Evolutionary conservation across 2,113 vertebrate species (phyloP).

Genomic region (Ariopsis seemanni): DNA sequence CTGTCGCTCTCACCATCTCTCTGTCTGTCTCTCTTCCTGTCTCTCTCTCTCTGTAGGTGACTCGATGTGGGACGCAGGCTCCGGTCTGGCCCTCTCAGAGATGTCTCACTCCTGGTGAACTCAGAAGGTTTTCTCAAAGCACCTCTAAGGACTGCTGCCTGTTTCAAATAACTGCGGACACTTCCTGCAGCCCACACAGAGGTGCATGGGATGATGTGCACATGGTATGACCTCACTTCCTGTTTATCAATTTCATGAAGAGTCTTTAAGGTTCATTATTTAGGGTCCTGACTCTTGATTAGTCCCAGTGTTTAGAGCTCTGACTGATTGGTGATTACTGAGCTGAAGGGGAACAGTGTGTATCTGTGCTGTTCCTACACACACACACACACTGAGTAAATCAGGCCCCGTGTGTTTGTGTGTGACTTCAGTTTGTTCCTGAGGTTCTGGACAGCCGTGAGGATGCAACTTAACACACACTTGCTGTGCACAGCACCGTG

Average conservation of each 20-base stretch:
- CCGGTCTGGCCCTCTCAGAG: slow-evolving; percentile 77
- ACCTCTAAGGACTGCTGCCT: slow-evolving; percentile 74
- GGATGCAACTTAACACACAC: slow-evolving; percentile 72
- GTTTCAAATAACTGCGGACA: slow-evolving; percentile 72
- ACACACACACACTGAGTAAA: slow-evolving; percentile 13
- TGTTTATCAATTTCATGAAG: not conserved
- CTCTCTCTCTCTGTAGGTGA: slow-evolving; percentile 71
- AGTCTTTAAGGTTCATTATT: not conserved
- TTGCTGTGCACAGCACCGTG: slow-evolving; percentile 77
- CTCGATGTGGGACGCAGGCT: slow-evolving; percentile 82
- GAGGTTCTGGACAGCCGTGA: slow-evolving; percentile 76
- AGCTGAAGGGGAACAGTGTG: slow-evolving; percentile 53
- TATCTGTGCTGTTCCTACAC: slow-evolving; percentile 74
- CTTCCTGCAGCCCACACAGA: slow-evolving; percentile 66
- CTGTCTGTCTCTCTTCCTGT: not conserved
- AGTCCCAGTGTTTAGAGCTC: no score
- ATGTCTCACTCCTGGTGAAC: slow-evolving; percentile 60
- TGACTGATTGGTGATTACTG: no score
- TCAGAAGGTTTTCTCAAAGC: slow-evolving; percentile 63
- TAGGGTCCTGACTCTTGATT: not conserved
- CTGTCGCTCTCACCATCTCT: not conserved
- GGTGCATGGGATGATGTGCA: slow-evolving; percentile 77
- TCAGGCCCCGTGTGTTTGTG: not conserved
- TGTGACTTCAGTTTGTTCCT: slow-evolving; percentile 50
- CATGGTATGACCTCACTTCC: slow-evolving; percentile 65